Evolutionary conservation across 2,113 vertebrate species (phyloP).

Genomic region (Macrotus californicus): DNA sequence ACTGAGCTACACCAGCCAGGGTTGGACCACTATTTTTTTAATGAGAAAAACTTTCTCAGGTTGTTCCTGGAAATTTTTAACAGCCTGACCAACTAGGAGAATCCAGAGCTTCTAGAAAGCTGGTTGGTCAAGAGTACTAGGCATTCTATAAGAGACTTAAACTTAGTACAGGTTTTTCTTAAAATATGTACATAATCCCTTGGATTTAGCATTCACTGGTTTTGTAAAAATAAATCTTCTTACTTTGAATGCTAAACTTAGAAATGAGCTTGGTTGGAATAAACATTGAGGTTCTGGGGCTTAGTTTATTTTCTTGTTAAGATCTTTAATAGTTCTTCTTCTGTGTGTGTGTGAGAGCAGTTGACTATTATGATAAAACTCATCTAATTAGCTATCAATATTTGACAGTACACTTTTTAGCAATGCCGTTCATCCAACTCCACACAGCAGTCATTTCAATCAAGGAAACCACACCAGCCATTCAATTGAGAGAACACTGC

Average conservation of each 20-base stretch:
- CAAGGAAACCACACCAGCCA: constrained; percentile 75
- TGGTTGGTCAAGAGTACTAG: constrained; percentile 12
- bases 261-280: constrained; percentile 62
- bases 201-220: constrained; percentile 25
- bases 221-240: constrained; percentile 43
- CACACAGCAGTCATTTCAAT: constrained; percentile 79
- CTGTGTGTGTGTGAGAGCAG: constrained; percentile 59
- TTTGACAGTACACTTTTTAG: constrained; percentile 76
- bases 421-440: constrained; percentile 75
- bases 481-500: constrained; percentile 77
- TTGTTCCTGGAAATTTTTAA: constrained; percentile 6
- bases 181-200: constrained; percentile 1
- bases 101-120: neutral
- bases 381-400: constrained; percentile 79
- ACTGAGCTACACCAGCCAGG: too few species aligned
- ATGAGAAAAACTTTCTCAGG: constrained; percentile 5
- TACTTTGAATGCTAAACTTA: constrained; percentile 55
- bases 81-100: neutral
- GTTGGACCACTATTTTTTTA: too few species aligned
- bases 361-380: constrained; percentile 79
- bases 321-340: constrained; percentile 70
- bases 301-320: constrained; percentile 78
- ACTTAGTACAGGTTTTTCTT: constrained; percentile 32
- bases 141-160: constrained; percentile 6
- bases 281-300: constrained; percentile 67